These are phyloP conservation scores for Melospiza melodia DNA, from an alignment of 2,113 vertebrate species.

Conservation along the genomic window DNA sequence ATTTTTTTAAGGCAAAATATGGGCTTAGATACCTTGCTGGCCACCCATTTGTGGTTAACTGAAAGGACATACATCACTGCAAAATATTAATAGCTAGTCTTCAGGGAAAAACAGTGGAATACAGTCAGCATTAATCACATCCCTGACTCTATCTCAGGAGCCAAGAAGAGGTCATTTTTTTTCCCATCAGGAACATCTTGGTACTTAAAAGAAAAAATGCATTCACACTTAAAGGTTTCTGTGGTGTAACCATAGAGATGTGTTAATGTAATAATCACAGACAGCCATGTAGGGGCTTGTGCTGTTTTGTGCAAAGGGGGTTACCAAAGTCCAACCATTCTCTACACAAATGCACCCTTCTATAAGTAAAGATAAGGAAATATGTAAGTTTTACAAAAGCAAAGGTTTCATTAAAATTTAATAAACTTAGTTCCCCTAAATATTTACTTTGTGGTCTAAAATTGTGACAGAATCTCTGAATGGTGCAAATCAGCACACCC, in stretches of 20 bases:
- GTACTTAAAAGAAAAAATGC: constrained; percentile 63
- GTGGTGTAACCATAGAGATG: constrained; percentile 68
- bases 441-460: background rate
- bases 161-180: constrained; percentile 62
- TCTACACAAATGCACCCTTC: background rate
- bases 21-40: constrained; percentile 32
- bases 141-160: constrained; percentile 57
- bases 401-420: background rate
- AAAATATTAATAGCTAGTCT: constrained; percentile 64
- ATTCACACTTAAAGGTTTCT: constrained; percentile 67
- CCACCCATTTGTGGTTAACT: constrained; percentile 53
- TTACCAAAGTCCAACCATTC: constrained; percentile 17
- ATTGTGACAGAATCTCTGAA: background rate
- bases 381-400: background rate
- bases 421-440: background rate
- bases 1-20: constrained; percentile 9
- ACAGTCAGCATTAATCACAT: constrained; percentile 60
- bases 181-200: constrained; percentile 62
- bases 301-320: constrained; percentile 24
- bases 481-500: background rate
- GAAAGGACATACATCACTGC: constrained; percentile 60
- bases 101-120: constrained; percentile 45
- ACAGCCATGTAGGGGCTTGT: constrained; percentile 51
- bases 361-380: background rate
- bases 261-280: constrained; percentile 69